Percentiles rank a stretch among this genome's conserved stretches.
phyloP scores from a whole-genome alignment of 2,797 vertebrate genomes.

The Eospalax fontanierii region DNA sequence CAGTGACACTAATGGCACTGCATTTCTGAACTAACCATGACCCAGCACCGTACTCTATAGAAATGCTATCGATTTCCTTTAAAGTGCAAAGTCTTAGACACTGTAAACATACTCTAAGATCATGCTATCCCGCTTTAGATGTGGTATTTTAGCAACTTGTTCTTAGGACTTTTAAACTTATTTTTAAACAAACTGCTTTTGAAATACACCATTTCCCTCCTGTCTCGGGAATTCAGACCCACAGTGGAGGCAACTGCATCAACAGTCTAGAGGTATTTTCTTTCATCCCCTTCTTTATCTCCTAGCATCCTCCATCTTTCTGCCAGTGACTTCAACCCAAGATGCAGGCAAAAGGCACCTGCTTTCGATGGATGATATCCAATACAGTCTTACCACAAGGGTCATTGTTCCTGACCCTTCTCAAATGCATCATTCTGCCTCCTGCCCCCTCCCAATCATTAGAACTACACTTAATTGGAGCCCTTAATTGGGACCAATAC shows the following conservation, averaged over 20 bases:
- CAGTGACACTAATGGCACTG: neutral
- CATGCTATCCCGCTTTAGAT: neutral
- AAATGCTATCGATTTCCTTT: neutral
- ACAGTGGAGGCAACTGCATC: neutral
- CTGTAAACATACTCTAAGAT: neutral
- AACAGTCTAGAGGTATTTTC: neutral
- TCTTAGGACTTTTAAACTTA: conserved; percentile 16
- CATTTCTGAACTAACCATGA: neutral
- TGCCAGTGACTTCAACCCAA: neutral
- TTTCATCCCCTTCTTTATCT: neutral
- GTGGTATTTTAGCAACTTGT: neutral
- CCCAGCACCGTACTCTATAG: neutral
- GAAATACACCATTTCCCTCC: neutral
- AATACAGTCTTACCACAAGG: neutral
- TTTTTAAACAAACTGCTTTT: conserved; percentile 52
- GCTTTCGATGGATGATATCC: neutral
- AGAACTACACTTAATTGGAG: conserved; percentile 10
- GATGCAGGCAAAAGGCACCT: neutral
- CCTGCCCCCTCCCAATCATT: neutral
- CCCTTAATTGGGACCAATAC: conserved; percentile 36
- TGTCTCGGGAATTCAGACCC: neutral
- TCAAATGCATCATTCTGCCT: neutral
- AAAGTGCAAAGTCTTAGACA: neutral
- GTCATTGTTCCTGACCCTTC: neutral
- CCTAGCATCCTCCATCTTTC: neutral